Evolutionary conservation across 1,140 invertebrate genomes (phyloP), one percentile per base, ranked within the genome.

Genomic region (Pentalonia nigronervosa): DNA sequence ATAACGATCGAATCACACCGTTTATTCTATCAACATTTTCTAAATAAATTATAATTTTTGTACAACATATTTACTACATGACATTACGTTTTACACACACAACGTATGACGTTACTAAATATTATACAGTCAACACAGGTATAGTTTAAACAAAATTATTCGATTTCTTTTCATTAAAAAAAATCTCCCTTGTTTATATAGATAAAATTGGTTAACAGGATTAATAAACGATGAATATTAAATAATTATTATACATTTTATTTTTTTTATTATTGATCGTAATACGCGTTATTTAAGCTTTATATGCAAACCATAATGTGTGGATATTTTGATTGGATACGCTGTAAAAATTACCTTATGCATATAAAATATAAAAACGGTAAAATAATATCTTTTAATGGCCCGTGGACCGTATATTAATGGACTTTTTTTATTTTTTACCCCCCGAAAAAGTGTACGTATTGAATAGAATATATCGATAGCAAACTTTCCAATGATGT

Each of bases 81-180:
- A 67, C 30, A 67, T 67, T 67, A 67, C 30, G 30, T 67, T 30
- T 4, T 76, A 34, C 11, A 30, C 14, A n/a, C n/a, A n/a, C 11
- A n/a, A n/a, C 17, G 30, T n/a, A 76, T n/a, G 14, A 14, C 4
- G 1, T n/a, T 17, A 76, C 6, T n/a, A 76, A 76, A 76, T n/a
- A n/a, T 17, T 76, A 76, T 67, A 67, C 60, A 67, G 30, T 30
- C 4, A 67, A 67, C 60, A 76, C 14, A 76, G 1, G 17, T n/a
- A 76, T n/a, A 76, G 60, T 34, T 76, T 76, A 76, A 76, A 76
- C 60, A n/a, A n/a, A 76, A n/a, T 76, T 4, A 76, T 76, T 76
- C n/a, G 30, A 76, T 76, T n/a, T 76, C 60, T n/a, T 76, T 76
- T 76, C 60, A n/a, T 76, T n/a, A n/a, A 76, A 76, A 76, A n/a